phyloP scores from a whole-genome alignment of 2,797 vertebrate species.

The Gobionotothen gibberifrons region DNA sequence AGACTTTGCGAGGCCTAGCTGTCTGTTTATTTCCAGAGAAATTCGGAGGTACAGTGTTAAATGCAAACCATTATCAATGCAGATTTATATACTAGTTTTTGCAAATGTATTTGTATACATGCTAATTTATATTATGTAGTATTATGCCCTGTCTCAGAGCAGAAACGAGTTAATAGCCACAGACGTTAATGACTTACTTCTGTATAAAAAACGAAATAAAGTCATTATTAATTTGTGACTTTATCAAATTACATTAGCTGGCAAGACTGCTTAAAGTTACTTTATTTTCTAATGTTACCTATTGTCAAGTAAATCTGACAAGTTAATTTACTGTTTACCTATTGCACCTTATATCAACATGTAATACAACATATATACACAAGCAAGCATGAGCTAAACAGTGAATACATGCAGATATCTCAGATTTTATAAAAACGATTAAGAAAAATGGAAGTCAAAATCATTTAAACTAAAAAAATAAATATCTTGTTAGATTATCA shows the following conservation, averaged over 20 bases:
- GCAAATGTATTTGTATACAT: background rate
- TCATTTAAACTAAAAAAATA: slow-evolving; percentile 4
- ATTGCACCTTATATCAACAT: background rate
- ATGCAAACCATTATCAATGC: background rate
- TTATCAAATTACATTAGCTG: background rate
- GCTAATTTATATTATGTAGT: background rate
- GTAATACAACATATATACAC: slow-evolving; percentile 12
- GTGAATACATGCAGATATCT: slow-evolving; percentile 1
- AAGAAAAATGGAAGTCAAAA: background rate
- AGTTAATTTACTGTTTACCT: background rate
- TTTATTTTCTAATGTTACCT: background rate
- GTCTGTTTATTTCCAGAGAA: slow-evolving; percentile 16
- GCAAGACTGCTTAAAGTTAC: background rate
- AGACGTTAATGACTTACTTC: background rate
- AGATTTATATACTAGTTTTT: background rate
- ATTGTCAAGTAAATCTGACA: background rate
- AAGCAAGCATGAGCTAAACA: slow-evolving; percentile 1
- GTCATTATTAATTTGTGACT: background rate
- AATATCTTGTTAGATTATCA: slow-evolving; percentile 27
- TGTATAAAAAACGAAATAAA: background rate
- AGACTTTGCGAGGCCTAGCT: slow-evolving; percentile 14
- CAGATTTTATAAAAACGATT: background rate
- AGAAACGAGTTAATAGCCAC: background rate
- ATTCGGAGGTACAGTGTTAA: background rate
- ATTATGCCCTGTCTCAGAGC: background rate